Base-by-base conservation (phyloP, 2,797 vertebrate species). In the Octomys mimax region DNA sequence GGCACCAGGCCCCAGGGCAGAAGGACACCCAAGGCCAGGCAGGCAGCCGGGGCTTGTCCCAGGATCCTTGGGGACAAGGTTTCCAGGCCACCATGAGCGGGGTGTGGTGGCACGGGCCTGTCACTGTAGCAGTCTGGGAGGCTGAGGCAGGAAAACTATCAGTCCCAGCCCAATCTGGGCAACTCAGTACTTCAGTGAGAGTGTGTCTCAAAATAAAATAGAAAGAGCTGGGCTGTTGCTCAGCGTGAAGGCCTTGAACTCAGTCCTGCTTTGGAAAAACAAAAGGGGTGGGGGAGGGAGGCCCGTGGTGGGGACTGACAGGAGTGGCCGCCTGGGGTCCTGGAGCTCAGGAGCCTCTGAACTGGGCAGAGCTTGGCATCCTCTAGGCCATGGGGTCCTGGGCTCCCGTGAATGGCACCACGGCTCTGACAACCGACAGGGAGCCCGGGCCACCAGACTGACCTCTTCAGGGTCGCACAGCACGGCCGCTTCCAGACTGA, bases 321-420 rank as follows among this genome's bases (percentile, higher is more conserved):
- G 4, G 12, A 13, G 18, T 26, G 1, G 64, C 4, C 4, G 9
- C 64, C 28, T 9, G 1, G 62, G 62, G 8, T 5, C 14, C 19
- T 42, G n/a, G 39, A 10, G 71, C 10, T 42, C 4, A 9, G 57
- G 62, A 77, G 42, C 33, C 2, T 0, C 3, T 21, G 71, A 66
- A 28, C 71, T n/a, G 16, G 61, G 9, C 59, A 52, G 57, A 62
- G 3, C 13, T 62, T 24, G 21, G 16, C 24, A 52, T 8, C 59
- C 57, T 18, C 36, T 1, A 87, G 77, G 42, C 8, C 12, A 2
- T 13, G 16, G 70, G 39, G 22, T 28, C 24, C 70, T 13, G 16
- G 28, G 49, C 54, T 80, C 61, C 86, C 39, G 68, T 1, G 8
- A 36, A 31, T 5, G 6, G 66, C 33, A 19, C 33, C 33, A 16